phyloP scores from a whole-genome alignment of 2,888 invertebrate genomes.

The Lissonota sp. region DNA sequence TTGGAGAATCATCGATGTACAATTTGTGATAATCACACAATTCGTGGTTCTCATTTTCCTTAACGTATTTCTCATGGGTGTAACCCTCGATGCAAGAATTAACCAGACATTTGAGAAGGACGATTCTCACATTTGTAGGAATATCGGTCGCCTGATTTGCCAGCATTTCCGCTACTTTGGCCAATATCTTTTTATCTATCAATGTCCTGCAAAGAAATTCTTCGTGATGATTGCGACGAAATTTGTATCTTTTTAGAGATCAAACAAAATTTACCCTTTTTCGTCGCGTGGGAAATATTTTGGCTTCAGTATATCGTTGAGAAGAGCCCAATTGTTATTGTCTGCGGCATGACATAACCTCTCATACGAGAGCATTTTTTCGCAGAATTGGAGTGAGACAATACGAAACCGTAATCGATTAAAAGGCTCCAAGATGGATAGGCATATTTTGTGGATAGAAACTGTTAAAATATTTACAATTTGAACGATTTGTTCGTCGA shows the following conservation, averaged over 20 bases:
- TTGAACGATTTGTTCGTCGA: not conserved
- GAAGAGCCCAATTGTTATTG: constrained; percentile 72
- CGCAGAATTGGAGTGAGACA: not conserved
- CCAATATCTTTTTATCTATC: constrained; percentile 68
- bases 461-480: not conserved
- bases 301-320: constrained; percentile 71
- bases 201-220: constrained; percentile 68
- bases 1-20: not conserved
- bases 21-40: not conserved
- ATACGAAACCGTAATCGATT: not conserved
- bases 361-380: constrained; percentile 65
- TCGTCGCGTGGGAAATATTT: constrained; percentile 72
- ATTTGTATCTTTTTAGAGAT: constrained; percentile 1
- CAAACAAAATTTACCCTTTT: constrained; percentile 57
- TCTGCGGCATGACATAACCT: constrained; percentile 49
- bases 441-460: not conserved
- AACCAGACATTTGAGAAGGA: constrained; percentile 77
- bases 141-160: constrained; percentile 59
- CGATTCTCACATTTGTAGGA: constrained; percentile 70
- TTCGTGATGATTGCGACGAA: not conserved
- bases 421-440: not conserved
- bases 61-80: constrained; percentile 64
- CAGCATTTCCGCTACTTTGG: constrained; percentile 75
- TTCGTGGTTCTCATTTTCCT: constrained; percentile 34
- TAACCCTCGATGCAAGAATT: constrained; percentile 78